phyloP scores from a whole-genome alignment of 2,888 invertebrate genomes.

The Lepidocyrtoides sp. region DNA sequence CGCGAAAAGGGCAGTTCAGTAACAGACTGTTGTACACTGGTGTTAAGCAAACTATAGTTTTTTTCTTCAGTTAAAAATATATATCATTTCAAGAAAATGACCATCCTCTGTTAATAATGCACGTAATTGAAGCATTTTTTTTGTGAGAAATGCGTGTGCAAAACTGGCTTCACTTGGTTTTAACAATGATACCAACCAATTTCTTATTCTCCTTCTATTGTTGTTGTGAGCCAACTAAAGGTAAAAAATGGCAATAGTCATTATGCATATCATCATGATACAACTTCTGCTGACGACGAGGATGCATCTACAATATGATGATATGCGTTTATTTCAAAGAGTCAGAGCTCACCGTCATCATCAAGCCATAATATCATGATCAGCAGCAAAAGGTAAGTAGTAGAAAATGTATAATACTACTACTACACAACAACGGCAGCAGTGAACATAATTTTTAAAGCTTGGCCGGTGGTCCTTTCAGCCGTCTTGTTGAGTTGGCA shows the following conservation, averaged over 20 bases:
- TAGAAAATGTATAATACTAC: constrained; percentile 16
- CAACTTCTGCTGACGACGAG: background rate
- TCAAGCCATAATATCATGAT: background rate
- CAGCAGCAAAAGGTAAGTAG: background rate
- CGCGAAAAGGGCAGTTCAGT: constrained; percentile 54
- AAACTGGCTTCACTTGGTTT: constrained; percentile 38
- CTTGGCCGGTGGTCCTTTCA: constrained; percentile 75
- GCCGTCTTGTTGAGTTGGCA: constrained; percentile 77
- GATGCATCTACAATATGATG: background rate
- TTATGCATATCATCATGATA: constrained; percentile 10
- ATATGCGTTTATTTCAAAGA: background rate
- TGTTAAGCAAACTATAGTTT: constrained; percentile 36
- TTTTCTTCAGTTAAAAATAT: constrained; percentile 6
- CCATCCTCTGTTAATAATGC: background rate
- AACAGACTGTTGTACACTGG: constrained; percentile 31
- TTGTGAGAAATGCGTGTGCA: constrained; percentile 12
- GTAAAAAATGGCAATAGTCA: constrained; percentile 15
- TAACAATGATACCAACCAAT: background rate
- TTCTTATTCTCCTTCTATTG: background rate
- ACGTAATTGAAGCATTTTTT: constrained; percentile 28
- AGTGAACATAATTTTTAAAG: constrained; percentile 51
- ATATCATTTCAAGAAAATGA: background rate
- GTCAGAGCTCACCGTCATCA: constrained; percentile 19
- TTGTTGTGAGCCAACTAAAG: too few species aligned
- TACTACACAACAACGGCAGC: constrained; percentile 22